Base-by-base conservation (phyloP, 2,113 vertebrate species). In the Menidia beryllina region DNA sequence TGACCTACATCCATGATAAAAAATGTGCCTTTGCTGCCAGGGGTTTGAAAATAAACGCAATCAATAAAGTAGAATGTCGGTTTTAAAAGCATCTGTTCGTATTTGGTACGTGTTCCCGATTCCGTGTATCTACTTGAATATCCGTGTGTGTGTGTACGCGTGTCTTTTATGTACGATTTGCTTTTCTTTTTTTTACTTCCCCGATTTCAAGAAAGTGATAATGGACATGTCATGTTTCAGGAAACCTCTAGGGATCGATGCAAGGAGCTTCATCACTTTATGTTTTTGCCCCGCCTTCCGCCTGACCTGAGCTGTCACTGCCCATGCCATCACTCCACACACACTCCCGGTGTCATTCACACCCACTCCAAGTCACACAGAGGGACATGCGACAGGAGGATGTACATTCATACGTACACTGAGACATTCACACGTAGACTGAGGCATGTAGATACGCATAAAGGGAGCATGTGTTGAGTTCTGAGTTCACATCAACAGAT, bases 171-270 rank as follows among this genome's bases (percentile, higher is more conserved):
- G 10, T 34, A 8, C 5, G 10, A 5, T 34, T n/a, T n/a, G n/a
- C n/a, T n/a, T n/a, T n/a, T n/a, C n/a, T 15, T 71, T 17, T 26
- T 4, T 49, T 26, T 47, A 19, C 23, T 19, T 21, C 4, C 21
- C 41, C 17, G 7, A 13, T 43, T 38, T 45, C 41, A 15, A 58
- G 67, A 49, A 78, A 10, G 57, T 79, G 82, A 60, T 60, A 91
- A 89, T 91, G 84, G 88, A 89, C 62, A 81, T 86, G 70, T 88
- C 86, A 56, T 91, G 88, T 89, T 84, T 50, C 27, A 34, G 54
- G 14, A 62, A 50, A 34, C 43, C 69, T 83, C 58, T 45, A 21
- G 54, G 61, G 77, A 72, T 34, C 57, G 49, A 54, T 39, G 34
- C 38, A 5, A 70, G 48, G n/a, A 14, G 53, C 68, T 65, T 30